A percentile compares a stretch with the other conserved stretches of the same genome.
phyloP scores from a whole-genome alignment of 2,113 vertebrate genomes.

The Cygnus buccinator region DNA sequence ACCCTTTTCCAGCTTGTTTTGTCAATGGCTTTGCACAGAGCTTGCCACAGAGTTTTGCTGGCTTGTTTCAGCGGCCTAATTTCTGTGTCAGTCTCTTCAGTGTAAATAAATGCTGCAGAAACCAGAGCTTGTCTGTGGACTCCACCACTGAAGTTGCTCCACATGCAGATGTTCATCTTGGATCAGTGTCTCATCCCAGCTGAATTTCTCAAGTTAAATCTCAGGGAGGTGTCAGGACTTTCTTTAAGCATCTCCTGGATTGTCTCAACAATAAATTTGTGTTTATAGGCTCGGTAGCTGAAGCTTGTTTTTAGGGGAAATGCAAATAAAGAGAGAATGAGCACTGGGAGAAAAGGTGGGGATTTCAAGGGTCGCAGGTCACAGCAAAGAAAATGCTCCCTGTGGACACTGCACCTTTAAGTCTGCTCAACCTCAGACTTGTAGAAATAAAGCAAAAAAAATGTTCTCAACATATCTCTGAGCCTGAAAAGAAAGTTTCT shows the following conservation, averaged over 20 bases:
- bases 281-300: background rate
- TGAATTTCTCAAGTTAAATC: background rate
- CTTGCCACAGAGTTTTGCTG: background rate
- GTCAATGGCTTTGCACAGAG: background rate
- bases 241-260: background rate
- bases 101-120: background rate
- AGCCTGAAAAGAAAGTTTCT: background rate
- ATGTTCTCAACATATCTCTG: background rate
- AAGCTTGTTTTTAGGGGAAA: background rate
- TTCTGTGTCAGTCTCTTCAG: background rate
- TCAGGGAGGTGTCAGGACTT: background rate
- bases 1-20: background rate
- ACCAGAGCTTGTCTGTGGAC: background rate
- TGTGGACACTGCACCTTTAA: background rate
- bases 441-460: background rate
- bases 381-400: background rate
- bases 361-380: background rate
- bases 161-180: background rate
- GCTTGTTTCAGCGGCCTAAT: background rate
- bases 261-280: background rate
- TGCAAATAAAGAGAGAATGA: background rate
- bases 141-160: background rate
- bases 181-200: background rate
- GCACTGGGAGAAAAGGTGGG: background rate
- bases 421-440: background rate